Evolutionary conservation across 2,113 vertebrate genomes (phyloP).

Genomic region (Glaucidium brasilianum): DNA sequence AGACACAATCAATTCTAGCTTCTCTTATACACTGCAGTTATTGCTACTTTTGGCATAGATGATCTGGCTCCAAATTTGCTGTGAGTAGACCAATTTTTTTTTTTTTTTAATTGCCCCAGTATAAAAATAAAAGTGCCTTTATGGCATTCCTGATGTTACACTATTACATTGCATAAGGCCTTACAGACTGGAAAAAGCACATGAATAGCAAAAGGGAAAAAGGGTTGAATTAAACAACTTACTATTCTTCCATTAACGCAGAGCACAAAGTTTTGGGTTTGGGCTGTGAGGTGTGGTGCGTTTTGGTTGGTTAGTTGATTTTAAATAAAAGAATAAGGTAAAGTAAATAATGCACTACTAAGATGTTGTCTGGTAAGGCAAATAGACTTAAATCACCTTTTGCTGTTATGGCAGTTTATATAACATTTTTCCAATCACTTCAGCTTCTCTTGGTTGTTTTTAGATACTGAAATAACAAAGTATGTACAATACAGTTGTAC

Average conservation of each 20-base stretch:
- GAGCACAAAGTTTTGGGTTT: background rate
- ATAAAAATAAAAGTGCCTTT: conserved; percentile 63
- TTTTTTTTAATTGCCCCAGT: conserved; percentile 18
- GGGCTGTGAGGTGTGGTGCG: background rate
- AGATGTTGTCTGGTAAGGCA: background rate
- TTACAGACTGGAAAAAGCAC: background rate
- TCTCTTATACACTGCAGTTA: conserved; percentile 33
- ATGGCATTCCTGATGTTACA: conserved; percentile 9
- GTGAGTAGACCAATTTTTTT: conserved; percentile 23
- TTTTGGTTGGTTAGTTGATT: background rate
- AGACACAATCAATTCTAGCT: conserved; percentile 32
- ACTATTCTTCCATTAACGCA: background rate
- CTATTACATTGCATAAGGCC: conserved; percentile 5
- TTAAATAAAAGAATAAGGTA: background rate
- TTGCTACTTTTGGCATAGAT: conserved; percentile 50
- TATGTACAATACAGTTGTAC: background rate
- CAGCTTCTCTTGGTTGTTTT: background rate
- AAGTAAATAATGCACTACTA: background rate
- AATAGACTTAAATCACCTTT: background rate
- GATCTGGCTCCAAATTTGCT: conserved; percentile 58
- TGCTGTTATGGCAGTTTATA: background rate
- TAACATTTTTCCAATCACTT: background rate
- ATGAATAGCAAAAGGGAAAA: background rate
- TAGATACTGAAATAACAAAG: background rate
- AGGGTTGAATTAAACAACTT: background rate